These are phyloP conservation scores for Emydocephalus ijimae DNA, from an alignment of 2,113 vertebrate species.

Conservation along the genomic window DNA sequence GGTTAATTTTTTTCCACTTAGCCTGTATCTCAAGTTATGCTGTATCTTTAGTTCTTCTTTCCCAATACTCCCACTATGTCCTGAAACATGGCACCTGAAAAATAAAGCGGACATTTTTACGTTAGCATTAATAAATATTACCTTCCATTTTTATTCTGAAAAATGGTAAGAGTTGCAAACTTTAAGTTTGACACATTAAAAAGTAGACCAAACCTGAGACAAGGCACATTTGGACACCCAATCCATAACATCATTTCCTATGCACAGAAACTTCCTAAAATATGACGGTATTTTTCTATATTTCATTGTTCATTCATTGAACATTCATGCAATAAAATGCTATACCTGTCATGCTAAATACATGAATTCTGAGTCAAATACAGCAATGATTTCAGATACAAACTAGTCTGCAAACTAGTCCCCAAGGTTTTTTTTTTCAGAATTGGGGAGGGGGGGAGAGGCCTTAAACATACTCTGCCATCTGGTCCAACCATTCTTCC, in stretches of 20 bases:
- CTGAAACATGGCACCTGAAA: slow-evolving; percentile 89
- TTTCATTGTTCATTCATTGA: neutral
- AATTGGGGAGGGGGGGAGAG: neutral
- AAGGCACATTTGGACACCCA: neutral
- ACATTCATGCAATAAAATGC: neutral
- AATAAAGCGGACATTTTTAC: slow-evolving; percentile 13
- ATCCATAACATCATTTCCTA: neutral
- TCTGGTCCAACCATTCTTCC: neutral
- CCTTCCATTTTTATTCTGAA: neutral
- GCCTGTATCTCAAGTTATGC: slow-evolving; percentile 74
- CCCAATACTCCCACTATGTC: slow-evolving; percentile 75
- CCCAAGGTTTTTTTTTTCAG: neutral
- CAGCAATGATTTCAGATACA: neutral
- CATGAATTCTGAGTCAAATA: neutral
- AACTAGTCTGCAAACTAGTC: neutral
- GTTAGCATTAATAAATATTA: neutral
- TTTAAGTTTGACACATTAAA: neutral
- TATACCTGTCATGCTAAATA: neutral
- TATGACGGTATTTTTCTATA: neutral
- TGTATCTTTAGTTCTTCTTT: slow-evolving; percentile 75
- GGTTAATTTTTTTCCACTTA: slow-evolving; percentile 90
- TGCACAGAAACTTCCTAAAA: neutral
- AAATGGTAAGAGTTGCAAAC: neutral
- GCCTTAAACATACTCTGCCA: neutral
- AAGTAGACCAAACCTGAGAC: neutral